A percentile compares a stretch with the other conserved stretches of the same genome.
These are phyloP conservation scores for Bhutanitis thaidina DNA, from an alignment of 2,888 invertebrate species.

Conservation along the genomic window DNA sequence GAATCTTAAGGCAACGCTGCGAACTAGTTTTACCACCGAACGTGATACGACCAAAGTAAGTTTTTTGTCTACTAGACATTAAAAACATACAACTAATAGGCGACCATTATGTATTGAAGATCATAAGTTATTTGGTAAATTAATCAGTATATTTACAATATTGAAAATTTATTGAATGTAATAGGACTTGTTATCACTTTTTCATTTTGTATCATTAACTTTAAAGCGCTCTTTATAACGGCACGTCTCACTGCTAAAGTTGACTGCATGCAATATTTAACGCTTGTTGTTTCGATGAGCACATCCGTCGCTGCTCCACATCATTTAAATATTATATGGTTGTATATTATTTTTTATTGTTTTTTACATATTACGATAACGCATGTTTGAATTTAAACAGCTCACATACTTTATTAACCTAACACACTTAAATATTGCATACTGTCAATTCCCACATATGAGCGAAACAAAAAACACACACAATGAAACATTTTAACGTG, in stretches of 20 bases:
- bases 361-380: constrained; percentile 52
- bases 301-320: constrained; percentile 59
- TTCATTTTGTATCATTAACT: constrained; percentile 62
- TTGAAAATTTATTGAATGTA: constrained; percentile 41
- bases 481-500: constrained; percentile 11
- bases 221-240: constrained; percentile 64
- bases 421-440: constrained; percentile 78
- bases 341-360: constrained; percentile 53
- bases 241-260: constrained; percentile 74
- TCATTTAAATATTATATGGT: constrained; percentile 36
- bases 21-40: constrained; percentile 87
- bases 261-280: constrained; percentile 81
- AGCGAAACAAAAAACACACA: constrained; percentile 22
- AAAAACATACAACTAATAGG: background rate
- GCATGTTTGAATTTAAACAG: constrained; percentile 53
- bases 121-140: background rate
- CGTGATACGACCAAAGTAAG: constrained; percentile 88
- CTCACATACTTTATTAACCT: constrained; percentile 40
- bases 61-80: constrained; percentile 31
- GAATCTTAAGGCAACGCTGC: constrained; percentile 96
- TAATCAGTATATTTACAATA: constrained; percentile 15
- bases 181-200: constrained; percentile 47
- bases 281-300: constrained; percentile 63
- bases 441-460: constrained; percentile 53
- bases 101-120: background rate